Conservation (phyloP, 2,888 invertebrate genomes). For the Drosophila helvetica region DNA sequence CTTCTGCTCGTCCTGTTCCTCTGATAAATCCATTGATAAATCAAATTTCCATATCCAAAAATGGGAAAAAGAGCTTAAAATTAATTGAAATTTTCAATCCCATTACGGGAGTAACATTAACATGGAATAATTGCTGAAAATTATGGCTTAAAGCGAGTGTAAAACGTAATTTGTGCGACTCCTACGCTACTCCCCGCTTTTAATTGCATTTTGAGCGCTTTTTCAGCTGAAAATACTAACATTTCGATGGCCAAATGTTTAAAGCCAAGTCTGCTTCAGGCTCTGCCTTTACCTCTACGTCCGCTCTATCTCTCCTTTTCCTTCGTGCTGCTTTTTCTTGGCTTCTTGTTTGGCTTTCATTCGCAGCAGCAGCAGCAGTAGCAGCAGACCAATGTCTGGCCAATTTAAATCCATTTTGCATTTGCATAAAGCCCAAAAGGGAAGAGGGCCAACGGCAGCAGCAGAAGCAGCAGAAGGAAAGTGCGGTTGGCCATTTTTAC, state of each 20-base stretch:
- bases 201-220: conserved; percentile 62
- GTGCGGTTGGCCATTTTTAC: conserved; percentile 42
- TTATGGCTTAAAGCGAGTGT: conserved; percentile 59
- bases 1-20: conserved; percentile 7
- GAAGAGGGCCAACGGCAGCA: conserved; percentile 2
- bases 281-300: not conserved
- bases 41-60: conserved; percentile 35
- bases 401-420: conserved; percentile 58
- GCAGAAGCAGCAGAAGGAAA: not conserved
- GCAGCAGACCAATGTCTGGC: conserved; percentile 40
- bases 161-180: conserved; percentile 57
- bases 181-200: conserved; percentile 42
- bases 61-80: conserved; percentile 65
- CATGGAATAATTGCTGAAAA: conserved; percentile 67
- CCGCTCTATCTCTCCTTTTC: not conserved
- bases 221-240: conserved; percentile 25
- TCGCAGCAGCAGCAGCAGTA: conserved; percentile 15
- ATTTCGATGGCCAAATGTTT: conserved; percentile 45
- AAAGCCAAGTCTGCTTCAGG: conserved; percentile 31
- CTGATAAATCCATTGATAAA: conserved; percentile 31
- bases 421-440: conserved; percentile 35
- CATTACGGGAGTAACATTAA: conserved; percentile 57
- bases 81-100: conserved; percentile 72
- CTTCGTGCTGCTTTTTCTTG: conserved; percentile 13
- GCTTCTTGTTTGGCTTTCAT: conserved; percentile 32